Conservation (phyloP, 2,888 invertebrate species). For the Polyommatus iphigenia region DNA sequence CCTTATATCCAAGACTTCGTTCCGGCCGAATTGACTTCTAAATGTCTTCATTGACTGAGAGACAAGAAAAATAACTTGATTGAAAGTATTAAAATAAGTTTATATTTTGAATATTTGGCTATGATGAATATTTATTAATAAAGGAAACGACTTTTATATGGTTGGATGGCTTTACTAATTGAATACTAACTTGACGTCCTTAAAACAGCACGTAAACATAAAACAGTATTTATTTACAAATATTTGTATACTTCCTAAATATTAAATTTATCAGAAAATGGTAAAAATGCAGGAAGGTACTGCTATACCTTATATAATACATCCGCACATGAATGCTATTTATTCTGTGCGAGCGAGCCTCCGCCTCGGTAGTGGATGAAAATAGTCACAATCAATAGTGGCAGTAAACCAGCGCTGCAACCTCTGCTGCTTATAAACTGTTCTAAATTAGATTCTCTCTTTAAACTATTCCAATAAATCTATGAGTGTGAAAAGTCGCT, state of each 20-base stretch:
- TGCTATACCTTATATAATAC: not conserved
- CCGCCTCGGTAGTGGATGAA: conserved; percentile 49
- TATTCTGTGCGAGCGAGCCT: conserved; percentile 8
- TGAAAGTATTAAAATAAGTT: not conserved
- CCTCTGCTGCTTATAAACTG: conserved; percentile 29
- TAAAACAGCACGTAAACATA: too few relatives aligned
- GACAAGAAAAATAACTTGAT: not conserved
- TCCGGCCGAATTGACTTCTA: conserved; percentile 31
- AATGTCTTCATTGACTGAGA: not conserved
- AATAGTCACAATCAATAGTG: conserved; percentile 66
- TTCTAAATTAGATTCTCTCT: conserved; percentile 30
- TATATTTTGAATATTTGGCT: not conserved
- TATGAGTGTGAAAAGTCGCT: conserved; percentile 25
- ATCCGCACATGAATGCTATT: conserved; percentile 1
- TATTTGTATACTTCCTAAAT: too few relatives aligned
- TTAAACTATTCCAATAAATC: conserved; percentile 32
- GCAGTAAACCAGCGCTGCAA: conserved; percentile 1
- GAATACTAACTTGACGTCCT: too few relatives aligned
- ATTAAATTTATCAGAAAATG: too few relatives aligned
- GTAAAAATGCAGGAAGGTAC: not conserved
- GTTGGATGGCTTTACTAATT: too few relatives aligned
- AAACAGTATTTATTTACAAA: too few relatives aligned
- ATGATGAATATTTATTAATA: too few relatives aligned
- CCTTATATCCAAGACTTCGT: conserved; percentile 35
- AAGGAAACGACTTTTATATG: too few relatives aligned